Evolutionary conservation across 2,113 vertebrate genomes (phyloP).

Genomic region (Albula glossodonta): DNA sequence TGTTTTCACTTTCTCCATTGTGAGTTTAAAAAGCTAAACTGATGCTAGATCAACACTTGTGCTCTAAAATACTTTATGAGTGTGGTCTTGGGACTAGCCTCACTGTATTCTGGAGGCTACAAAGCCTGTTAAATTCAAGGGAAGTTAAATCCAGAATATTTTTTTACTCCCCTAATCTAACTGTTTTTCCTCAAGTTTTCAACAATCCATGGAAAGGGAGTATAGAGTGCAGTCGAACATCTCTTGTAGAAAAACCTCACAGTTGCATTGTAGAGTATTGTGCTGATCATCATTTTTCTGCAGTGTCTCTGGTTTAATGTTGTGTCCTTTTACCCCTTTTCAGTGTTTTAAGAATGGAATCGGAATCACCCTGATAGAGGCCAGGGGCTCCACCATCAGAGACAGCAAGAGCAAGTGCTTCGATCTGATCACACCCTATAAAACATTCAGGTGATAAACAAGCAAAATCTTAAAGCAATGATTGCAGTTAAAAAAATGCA

Average conservation of each 20-base stretch:
- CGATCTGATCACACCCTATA: slow-evolving; percentile 90
- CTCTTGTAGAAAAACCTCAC: too few species aligned
- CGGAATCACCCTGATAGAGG: slow-evolving; percentile 86
- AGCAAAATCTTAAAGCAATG: background rate
- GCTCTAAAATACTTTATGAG: too few species aligned
- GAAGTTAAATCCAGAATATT: background rate
- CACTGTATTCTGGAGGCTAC: background rate
- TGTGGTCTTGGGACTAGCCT: too few species aligned
- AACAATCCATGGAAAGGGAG: too few species aligned
- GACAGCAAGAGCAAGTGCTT: slow-evolving; percentile 88
- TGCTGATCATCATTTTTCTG: background rate
- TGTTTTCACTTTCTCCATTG: too few species aligned
- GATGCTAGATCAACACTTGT: too few species aligned
- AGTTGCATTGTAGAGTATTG: too few species aligned
- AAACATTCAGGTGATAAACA: slow-evolving; percentile 85
- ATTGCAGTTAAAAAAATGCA: background rate
- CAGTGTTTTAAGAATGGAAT: slow-evolving; percentile 91
- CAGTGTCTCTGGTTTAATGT: background rate
- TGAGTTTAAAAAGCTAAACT: too few species aligned
- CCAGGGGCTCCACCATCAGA: slow-evolving; percentile 85
- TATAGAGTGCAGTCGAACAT: background rate
- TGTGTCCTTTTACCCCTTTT: background rate
- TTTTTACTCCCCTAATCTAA: background rate
- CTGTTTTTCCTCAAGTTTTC: background rate
- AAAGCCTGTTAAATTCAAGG: background rate